These are phyloP conservation scores for Augochlorella aurata DNA, from an alignment of 2,888 invertebrate genomes.

Conservation along the genomic window DNA sequence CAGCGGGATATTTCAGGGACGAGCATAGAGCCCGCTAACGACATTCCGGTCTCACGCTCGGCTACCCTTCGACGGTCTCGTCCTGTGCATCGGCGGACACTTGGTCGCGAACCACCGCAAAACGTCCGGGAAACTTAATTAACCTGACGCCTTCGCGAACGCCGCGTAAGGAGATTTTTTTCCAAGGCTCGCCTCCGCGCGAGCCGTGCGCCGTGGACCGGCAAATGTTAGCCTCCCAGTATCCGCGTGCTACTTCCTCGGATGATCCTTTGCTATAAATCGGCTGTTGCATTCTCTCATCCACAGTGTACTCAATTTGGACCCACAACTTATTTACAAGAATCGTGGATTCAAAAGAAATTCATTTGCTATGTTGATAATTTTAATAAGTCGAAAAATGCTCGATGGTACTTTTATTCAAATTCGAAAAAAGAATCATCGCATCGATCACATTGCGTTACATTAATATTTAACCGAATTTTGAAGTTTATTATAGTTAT, in stretches of 20 bases:
- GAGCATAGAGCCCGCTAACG: conserved; percentile 38
- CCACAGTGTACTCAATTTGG: no score
- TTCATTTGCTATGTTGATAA: no score
- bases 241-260: neutral
- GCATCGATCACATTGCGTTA: no score
- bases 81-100: conserved; percentile 13
- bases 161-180: neutral
- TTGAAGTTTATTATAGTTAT: no score
- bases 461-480: no score
- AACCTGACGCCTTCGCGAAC: conserved; percentile 17
- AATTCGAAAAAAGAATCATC: no score
- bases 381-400: no score
- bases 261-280: neutral
- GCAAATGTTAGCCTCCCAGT: neutral
- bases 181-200: neutral
- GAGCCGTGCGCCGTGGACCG: neutral
- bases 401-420: no score
- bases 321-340: no score
- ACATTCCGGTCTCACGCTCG: conserved; percentile 57
- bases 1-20: conserved; percentile 45
- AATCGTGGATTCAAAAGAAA: no score
- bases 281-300: no score
- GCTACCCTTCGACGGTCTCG: conserved; percentile 44
- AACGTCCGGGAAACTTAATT: conserved; percentile 30
- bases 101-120: conserved; percentile 4